phyloP scores from a whole-genome alignment of 2,113 vertebrate genomes.

The Calidris pygmaea region DNA sequence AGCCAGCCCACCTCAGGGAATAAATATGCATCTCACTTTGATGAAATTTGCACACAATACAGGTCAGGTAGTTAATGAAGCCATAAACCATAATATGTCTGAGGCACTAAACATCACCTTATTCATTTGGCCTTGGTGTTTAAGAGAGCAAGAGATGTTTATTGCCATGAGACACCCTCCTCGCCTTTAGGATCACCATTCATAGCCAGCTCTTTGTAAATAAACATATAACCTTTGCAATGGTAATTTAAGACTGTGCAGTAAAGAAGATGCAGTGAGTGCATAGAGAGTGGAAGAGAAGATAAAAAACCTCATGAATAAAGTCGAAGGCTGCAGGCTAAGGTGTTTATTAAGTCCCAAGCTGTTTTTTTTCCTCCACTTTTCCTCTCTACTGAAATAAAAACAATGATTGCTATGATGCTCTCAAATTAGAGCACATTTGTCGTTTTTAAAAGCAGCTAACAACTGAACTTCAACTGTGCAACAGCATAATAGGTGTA shows the following conservation, averaged over 20 bases:
- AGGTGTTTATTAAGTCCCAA: constrained; percentile 81
- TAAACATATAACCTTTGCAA: constrained; percentile 82
- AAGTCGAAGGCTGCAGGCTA: constrained; percentile 77
- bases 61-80: constrained; percentile 75
- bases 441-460: constrained; percentile 67
- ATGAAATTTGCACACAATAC: constrained; percentile 74
- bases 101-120: constrained; percentile 62
- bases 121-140: constrained; percentile 62
- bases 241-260: constrained; percentile 79
- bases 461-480: constrained; percentile 43
- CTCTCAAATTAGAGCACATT: constrained; percentile 74
- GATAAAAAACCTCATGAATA: constrained; percentile 81
- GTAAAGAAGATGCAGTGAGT: constrained; percentile 75
- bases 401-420: constrained; percentile 75
- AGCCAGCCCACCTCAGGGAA: constrained; percentile 51
- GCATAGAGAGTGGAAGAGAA: constrained; percentile 67
- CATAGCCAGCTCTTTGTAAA: constrained; percentile 75
- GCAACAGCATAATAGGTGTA: constrained; percentile 31
- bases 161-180: constrained; percentile 70
- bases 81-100: constrained; percentile 67
- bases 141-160: constrained; percentile 72
- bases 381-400: constrained; percentile 72
- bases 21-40: constrained; percentile 65
- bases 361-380: constrained; percentile 70
- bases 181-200: constrained; percentile 67